Evolutionary conservation across 2,113 vertebrate species (phyloP), one percentile per base, ranked within the genome.

Genomic region (Clarias gariepinus): DNA sequence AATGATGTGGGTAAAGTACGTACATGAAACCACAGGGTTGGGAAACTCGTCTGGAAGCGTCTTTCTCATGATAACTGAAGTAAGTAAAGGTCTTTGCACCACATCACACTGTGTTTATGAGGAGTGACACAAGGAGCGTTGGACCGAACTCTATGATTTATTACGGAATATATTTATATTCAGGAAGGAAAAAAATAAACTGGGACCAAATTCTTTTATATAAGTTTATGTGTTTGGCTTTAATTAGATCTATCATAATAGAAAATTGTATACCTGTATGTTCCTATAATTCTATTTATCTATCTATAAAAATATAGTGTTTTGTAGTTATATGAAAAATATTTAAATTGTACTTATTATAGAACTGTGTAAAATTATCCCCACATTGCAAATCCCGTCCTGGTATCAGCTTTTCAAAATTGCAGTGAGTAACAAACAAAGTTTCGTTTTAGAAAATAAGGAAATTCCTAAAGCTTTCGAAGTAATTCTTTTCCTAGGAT

Each of bases 1-100:
- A 82, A 82, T 82, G 80, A 82, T 47, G 60, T 47, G 61, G 80
- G 52, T 82, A 9, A 82, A 47, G 64, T 52, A 82, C 80, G 80
- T 82, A 63, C 36, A 18, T 25, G 1, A 64, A 82, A 82, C 80
- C 80, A 66, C 80, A 66, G 80, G 4, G 23, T 82, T 82, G 80
- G 66, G 80, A 64, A 82, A 82, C 36, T 1, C 60, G 60, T 66
- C 80, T 66, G 80, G 60, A 82, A 66, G 52, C 30, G 36, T 33
- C 28, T 36, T 33, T 64, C 60, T 82, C 36, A 52, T 47, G 57
- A 81, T 60, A 36, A 60, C 53, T 80, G 28, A 58, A 21, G 53
- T 60, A 55, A 77, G 12, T 16, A 4, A 53, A n/a, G 47, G 3
- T 28, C 52, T 55, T 30, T 55, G 18, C 76, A 28, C 1, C 76